phyloP scores from a whole-genome alignment of 1,140 invertebrate species.

The Venustaconcha ellipsiformis region DNA sequence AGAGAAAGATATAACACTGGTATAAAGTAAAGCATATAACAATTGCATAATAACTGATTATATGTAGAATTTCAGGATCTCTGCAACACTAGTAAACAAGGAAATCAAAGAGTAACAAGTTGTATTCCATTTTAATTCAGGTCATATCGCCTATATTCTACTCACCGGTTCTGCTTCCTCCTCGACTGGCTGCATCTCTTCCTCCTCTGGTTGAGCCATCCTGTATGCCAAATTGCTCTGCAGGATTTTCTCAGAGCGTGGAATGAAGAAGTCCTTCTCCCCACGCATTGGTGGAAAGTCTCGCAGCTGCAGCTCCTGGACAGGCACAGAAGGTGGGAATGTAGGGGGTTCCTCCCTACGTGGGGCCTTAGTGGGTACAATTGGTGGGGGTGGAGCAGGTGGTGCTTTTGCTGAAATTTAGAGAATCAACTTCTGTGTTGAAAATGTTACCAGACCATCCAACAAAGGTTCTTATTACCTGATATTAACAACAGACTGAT shows the following conservation, averaged over 20 bases:
- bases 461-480: no score
- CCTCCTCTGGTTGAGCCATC: conserved; percentile 23
- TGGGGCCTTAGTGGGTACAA: not conserved
- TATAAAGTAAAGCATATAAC: no score
- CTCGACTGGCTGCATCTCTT: conserved; percentile 33
- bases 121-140: not conserved
- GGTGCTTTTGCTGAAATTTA: conserved; percentile 12
- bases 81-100: no score
- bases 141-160: not conserved
- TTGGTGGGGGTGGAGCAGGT: conserved; percentile 32
- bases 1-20: no score
- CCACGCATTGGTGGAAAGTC: conserved; percentile 31
- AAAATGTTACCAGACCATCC: no score
- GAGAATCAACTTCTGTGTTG: no score
- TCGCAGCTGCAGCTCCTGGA: conserved; percentile 22
- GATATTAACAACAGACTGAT: no score
- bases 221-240: conserved; percentile 47
- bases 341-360: not conserved
- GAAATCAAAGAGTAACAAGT: no score
- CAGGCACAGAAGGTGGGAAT: conserved; percentile 30
- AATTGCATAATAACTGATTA: no score
- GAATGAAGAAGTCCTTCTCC: conserved; percentile 44
- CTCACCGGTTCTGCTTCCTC: conserved; percentile 27
- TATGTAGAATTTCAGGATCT: no score
- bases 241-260: conserved; percentile 43